Evolutionary conservation across 2,113 vertebrate genomes (phyloP).

Genomic region (Ranitomeya imitator): DNA sequence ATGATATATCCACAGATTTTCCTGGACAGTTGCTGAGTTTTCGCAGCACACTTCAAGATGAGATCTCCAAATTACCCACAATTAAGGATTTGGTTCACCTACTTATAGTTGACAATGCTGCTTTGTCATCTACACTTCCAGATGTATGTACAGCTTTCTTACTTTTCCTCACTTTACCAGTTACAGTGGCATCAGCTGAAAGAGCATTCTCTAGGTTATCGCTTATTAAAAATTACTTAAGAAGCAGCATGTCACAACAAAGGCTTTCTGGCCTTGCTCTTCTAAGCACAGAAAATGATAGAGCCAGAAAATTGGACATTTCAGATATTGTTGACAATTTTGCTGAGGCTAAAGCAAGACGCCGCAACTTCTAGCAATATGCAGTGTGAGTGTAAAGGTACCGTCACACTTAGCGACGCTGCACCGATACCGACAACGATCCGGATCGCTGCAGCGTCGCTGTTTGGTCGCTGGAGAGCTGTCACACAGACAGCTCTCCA

Average conservation of each 20-base stretch:
- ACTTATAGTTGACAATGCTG: neutral
- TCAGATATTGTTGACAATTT: too few relatives aligned
- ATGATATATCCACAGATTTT: neutral
- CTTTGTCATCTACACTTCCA: neutral
- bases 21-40: slow-evolving; percentile 2
- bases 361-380: too few relatives aligned
- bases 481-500: too few relatives aligned
- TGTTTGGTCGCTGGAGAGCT: too few relatives aligned
- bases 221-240: neutral
- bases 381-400: too few relatives aligned
- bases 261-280: neutral
- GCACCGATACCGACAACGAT: too few relatives aligned
- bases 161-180: slow-evolving; percentile 13
- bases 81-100: neutral
- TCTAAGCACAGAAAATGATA: neutral
- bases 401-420: too few relatives aligned
- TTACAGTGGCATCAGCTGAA: slow-evolving; percentile 16
- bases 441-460: too few relatives aligned
- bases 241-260: neutral
- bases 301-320: neutral
- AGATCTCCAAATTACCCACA: neutral
- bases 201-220: slow-evolving; percentile 8
- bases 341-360: too few relatives aligned
- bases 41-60: neutral
- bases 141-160: neutral